Conservation (phyloP, 2,888 invertebrate genomes). For the Dorcus hopei region DNA sequence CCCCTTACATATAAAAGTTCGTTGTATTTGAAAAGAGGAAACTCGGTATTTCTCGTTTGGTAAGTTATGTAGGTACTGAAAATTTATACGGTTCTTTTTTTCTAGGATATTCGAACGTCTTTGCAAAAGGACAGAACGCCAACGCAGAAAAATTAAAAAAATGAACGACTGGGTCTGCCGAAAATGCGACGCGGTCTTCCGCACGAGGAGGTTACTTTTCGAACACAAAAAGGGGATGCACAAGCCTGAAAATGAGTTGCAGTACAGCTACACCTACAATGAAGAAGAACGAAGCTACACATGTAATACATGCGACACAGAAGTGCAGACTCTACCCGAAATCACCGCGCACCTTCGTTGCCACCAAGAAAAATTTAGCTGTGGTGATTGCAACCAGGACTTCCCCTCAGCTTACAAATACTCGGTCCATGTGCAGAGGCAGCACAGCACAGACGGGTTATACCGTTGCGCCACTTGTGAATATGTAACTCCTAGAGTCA, state of each 20-base stretch:
- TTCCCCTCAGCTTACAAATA: constrained; percentile 43
- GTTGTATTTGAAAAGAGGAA: too few relatives aligned
- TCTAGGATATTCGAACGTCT: too few relatives aligned
- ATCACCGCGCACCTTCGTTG: constrained; percentile 22
- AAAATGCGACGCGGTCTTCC: background rate
- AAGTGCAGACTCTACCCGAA: constrained; percentile 14
- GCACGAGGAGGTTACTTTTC: constrained; percentile 25
- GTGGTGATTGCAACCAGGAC: constrained; percentile 23
- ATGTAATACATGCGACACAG: constrained; percentile 25
- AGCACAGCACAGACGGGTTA: constrained; percentile 35
- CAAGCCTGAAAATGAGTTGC: background rate
- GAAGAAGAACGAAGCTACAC: constrained; percentile 30
- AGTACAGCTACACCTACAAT: constrained; percentile 28
- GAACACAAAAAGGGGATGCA: constrained; percentile 52
- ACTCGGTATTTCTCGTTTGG: too few relatives aligned
- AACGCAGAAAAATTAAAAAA: too few relatives aligned
- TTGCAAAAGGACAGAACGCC: too few relatives aligned
- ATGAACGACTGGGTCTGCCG: background rate
- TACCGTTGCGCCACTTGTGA: constrained; percentile 41
- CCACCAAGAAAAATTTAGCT: constrained; percentile 23
- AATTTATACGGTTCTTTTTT: too few relatives aligned
- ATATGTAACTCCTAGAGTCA: constrained; percentile 35
- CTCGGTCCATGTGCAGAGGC: constrained; percentile 39
- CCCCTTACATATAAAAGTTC: too few relatives aligned
- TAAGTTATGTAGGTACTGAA: too few relatives aligned